Percentiles rank a stretch among this genome's conserved stretches.
These are phyloP conservation scores for Hemaris fuciformis DNA, from an alignment of 2,888 invertebrate species.

Conservation along the genomic window DNA sequence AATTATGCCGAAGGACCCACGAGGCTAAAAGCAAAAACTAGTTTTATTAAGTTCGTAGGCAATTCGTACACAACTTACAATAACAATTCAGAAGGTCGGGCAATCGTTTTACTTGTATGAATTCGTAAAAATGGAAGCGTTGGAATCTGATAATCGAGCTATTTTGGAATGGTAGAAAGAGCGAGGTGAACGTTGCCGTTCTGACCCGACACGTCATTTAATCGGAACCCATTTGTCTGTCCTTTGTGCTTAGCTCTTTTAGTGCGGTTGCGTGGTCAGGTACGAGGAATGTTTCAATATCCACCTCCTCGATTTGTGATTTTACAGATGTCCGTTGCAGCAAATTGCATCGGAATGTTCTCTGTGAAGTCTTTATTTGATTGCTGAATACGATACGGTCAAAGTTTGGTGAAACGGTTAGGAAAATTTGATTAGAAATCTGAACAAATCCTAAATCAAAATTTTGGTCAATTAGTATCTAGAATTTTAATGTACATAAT, in stretches of 20 bases:
- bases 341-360: not conserved
- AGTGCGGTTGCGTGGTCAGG: not conserved
- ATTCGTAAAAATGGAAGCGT: not conserved
- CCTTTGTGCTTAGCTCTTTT: constrained; percentile 9
- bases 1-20: no score
- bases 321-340: not conserved
- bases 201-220: not conserved
- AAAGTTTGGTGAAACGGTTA: not conserved
- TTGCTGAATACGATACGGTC: not conserved
- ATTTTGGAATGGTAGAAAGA: not conserved
- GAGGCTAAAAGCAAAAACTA: not conserved
- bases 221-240: constrained; percentile 2
- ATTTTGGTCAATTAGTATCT: no score
- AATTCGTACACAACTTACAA: not conserved
- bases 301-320: not conserved
- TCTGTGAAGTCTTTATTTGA: not conserved
- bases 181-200: not conserved
- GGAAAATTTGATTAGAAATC: no score
- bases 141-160: not conserved
- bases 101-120: not conserved
- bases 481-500: no score
- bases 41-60: not conserved
- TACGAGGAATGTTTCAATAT: constrained; percentile 10
- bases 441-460: no score
- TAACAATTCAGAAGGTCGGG: not conserved